Evolutionary conservation across 2,888 invertebrate genomes (phyloP).

Genomic region (Orchesella flavescens): DNA sequence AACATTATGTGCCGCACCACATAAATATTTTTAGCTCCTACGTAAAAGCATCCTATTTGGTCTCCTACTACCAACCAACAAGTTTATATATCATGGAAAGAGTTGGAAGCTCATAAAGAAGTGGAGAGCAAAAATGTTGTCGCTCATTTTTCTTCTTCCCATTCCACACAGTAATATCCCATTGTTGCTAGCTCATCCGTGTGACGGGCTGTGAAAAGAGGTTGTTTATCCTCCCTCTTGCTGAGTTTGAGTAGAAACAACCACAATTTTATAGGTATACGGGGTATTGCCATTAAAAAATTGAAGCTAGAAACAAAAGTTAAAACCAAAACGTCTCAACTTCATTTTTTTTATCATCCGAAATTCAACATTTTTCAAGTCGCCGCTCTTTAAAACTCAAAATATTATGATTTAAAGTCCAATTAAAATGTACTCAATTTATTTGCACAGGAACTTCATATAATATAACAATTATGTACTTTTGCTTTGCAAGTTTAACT

Average conservation of each 20-base stretch:
- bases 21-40: neutral
- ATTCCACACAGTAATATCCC: neutral
- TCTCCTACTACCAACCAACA: too few relatives aligned
- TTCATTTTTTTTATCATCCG: too few relatives aligned
- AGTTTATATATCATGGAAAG: neutral
- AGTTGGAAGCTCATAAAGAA: neutral
- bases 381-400: too few relatives aligned
- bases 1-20: neutral
- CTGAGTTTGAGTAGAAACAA: neutral
- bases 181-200: neutral
- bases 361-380: too few relatives aligned
- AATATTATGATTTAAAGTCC: too few relatives aligned
- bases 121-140: neutral
- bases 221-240: neutral
- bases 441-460: too few relatives aligned
- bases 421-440: too few relatives aligned
- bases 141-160: neutral
- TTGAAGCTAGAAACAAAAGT: too few relatives aligned
- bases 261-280: neutral
- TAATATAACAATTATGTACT: too few relatives aligned
- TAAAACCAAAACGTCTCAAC: too few relatives aligned
- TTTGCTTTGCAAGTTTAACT: too few relatives aligned
- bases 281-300: neutral
- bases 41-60: neutral
- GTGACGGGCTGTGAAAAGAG: conserved; percentile 6